Conservation (phyloP, 2,888 invertebrate species). For the Tetranychus truncatus region DNA sequence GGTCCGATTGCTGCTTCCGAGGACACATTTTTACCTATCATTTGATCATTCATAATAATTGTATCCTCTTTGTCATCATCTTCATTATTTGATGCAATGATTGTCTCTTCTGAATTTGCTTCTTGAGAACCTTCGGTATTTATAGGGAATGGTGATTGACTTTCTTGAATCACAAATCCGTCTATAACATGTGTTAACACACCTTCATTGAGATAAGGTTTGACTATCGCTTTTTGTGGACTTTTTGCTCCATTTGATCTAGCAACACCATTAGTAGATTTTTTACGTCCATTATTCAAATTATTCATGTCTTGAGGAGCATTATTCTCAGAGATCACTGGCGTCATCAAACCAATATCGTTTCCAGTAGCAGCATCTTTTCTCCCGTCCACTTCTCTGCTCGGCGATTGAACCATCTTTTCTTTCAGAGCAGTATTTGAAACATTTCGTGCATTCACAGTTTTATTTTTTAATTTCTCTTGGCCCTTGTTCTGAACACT, state of each 20-base stretch:
- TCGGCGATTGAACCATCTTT: neutral
- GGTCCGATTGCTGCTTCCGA: neutral
- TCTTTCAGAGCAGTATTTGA: neutral
- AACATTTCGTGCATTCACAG: neutral
- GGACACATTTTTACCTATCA: neutral
- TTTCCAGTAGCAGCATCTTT: neutral
- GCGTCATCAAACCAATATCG: neutral
- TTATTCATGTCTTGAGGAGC: too few relatives aligned
- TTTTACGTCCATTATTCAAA: neutral
- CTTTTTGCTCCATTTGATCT: constrained; percentile 10
- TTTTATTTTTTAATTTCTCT: neutral
- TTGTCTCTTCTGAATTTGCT: neutral
- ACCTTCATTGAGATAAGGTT: constrained; percentile 36
- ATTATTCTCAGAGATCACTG: too few relatives aligned
- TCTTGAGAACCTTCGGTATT: constrained; percentile 25
- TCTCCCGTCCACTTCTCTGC: neutral
- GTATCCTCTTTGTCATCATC: neutral
- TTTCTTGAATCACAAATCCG: constrained; percentile 89
- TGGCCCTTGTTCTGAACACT: neutral
- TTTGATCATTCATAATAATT: constrained; percentile 13
- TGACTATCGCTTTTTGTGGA: constrained; percentile 27
- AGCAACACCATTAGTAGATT: neutral
- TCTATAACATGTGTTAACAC: constrained; percentile 89
- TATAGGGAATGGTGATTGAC: constrained; percentile 38
- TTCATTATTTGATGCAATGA: neutral